Evolutionary conservation across 2,113 vertebrate species (phyloP).

Genomic region (Cyprinodon brontotheroides): DNA sequence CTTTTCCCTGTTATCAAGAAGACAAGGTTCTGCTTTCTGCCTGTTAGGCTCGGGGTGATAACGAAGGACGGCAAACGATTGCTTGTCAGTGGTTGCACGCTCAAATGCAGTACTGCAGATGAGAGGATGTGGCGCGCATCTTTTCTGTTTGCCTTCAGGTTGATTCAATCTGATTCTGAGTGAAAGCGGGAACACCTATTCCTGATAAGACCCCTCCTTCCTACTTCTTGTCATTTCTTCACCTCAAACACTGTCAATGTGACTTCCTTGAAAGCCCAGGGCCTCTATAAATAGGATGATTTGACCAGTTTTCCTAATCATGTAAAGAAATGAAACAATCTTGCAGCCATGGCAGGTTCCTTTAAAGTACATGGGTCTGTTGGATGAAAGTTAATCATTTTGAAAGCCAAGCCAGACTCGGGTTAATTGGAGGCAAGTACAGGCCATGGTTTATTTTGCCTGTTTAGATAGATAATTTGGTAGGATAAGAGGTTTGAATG

Average conservation of each 20-base stretch:
- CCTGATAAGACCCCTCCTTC: neutral
- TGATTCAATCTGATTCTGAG: constrained; percentile 43
- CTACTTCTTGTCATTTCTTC: constrained; percentile 8
- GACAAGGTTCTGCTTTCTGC: constrained; percentile 36
- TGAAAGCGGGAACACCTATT: constrained; percentile 31
- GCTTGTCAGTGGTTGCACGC: constrained; percentile 48
- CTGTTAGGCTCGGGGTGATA: constrained; percentile 51
- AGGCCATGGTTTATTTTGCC: constrained; percentile 30
- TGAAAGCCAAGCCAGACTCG: constrained; percentile 52
- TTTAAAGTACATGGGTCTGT: constrained; percentile 50
- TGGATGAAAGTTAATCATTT: constrained; percentile 62
- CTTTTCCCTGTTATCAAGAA: constrained; percentile 43
- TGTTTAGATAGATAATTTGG: constrained; percentile 29
- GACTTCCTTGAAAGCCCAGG: constrained; percentile 33
- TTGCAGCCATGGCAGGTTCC: constrained; percentile 36
- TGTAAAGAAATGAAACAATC: constrained; percentile 54
- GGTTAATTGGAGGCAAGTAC: constrained; percentile 66
- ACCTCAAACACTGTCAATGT: constrained; percentile 6
- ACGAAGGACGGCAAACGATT: constrained; percentile 50
- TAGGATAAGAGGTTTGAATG: constrained; percentile 18
- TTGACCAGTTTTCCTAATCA: constrained; percentile 58
- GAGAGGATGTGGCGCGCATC: constrained; percentile 35
- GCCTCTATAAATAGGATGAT: constrained; percentile 61
- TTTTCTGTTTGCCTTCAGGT: constrained; percentile 42
- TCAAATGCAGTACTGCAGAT: constrained; percentile 23